phyloP scores from a whole-genome alignment of 2,113 vertebrate species.

The Galeopterus variegatus region DNA sequence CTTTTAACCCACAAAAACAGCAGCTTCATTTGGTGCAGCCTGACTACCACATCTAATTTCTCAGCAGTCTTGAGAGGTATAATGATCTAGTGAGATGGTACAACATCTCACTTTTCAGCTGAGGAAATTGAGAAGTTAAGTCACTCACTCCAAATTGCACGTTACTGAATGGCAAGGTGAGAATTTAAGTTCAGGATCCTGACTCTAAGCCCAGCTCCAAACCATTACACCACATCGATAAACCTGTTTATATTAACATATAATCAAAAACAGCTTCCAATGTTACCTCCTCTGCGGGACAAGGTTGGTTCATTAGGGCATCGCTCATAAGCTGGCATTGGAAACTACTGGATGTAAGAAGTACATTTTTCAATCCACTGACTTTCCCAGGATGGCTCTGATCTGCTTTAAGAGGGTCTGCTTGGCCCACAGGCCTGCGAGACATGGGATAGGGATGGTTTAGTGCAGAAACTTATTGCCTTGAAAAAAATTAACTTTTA shows the following conservation, averaged over 20 bases:
- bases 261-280: accelerated
- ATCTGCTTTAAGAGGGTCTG: background rate
- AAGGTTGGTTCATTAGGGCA: no score
- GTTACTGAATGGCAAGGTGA: background rate
- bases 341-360: accelerated
- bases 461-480: background rate
- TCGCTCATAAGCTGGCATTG: background rate
- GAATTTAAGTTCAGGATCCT: background rate
- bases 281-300: background rate
- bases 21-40: background rate
- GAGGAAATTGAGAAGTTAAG: background rate
- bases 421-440: background rate
- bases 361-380: background rate
- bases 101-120: background rate
- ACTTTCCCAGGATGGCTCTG: background rate
- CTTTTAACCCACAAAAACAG: background rate
- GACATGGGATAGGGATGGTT: background rate
- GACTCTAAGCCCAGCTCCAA: background rate
- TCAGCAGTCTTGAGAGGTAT: background rate
- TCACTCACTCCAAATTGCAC: background rate
- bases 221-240: accelerated
- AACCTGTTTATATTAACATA: no score
- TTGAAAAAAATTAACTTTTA: background rate
- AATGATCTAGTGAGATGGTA: background rate
- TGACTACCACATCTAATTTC: background rate